phyloP scores from a whole-genome alignment of 2,888 invertebrate genomes.

The Trissolcus japonicus region DNA sequence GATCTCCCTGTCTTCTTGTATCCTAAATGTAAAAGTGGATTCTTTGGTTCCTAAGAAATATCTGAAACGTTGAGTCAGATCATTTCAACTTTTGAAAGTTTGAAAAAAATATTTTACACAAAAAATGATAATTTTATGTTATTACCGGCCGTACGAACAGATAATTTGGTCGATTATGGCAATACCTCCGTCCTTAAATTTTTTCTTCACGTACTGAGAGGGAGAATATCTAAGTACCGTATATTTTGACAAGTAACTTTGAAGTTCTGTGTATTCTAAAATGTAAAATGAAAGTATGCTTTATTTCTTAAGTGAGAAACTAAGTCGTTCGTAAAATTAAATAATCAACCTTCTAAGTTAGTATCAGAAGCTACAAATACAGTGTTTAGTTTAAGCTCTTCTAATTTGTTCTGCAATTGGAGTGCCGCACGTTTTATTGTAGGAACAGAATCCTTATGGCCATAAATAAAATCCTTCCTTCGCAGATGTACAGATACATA shows the following conservation, averaged over 20 bases:
- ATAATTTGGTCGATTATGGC: conserved; percentile 98
- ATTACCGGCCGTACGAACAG: conserved; percentile 87
- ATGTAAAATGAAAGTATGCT: not conserved
- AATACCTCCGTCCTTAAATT: conserved; percentile 87
- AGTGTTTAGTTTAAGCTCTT: conserved; percentile 78
- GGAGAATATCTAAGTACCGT: conserved; percentile 76
- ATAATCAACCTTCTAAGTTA: conserved; percentile 71
- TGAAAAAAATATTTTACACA: not conserved
- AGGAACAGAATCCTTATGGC: conserved; percentile 86
- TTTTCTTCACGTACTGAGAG: conserved; percentile 75
- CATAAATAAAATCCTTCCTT: conserved; percentile 89
- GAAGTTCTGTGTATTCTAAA: conserved; percentile 78
- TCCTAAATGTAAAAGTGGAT: conserved; percentile 97
- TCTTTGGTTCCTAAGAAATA: conserved; percentile 94
- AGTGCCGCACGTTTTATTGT: conserved; percentile 85
- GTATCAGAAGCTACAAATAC: conserved; percentile 94
- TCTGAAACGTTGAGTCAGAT: conserved; percentile 68
- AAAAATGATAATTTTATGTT: conserved; percentile 15
- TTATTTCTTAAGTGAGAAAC: too few species aligned
- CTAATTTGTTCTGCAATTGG: conserved; percentile 82
- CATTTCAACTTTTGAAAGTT: too few species aligned
- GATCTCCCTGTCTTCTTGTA: conserved; percentile 98
- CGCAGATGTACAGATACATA: conserved; percentile 92
- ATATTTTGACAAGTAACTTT: conserved; percentile 76
- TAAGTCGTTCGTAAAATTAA: not conserved